Percentiles rank a stretch among this genome's conserved stretches.
phyloP scores from a whole-genome alignment of 2,113 vertebrate genomes.

The Laticauda laticaudata region DNA sequence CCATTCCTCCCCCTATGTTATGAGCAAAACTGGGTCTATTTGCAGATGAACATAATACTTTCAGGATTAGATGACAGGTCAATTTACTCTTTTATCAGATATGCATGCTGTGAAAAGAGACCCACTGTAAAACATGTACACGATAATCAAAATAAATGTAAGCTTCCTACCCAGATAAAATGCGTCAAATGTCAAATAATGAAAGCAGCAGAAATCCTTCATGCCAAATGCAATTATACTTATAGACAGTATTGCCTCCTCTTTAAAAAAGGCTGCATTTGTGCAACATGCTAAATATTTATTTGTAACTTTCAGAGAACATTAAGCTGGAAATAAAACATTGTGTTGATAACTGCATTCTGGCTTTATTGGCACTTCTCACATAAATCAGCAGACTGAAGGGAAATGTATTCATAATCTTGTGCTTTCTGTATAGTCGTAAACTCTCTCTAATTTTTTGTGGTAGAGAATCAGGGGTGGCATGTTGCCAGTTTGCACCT shows the following conservation, averaged over 20 bases:
- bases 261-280: conserved; percentile 60
- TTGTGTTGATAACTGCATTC: conserved; percentile 74
- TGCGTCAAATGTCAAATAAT: neutral
- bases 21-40: neutral
- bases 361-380: conserved; percentile 81
- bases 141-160: neutral
- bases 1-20: no score
- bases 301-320: conserved; percentile 68
- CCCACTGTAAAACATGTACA: neutral
- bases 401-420: conserved; percentile 79
- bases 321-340: conserved; percentile 75
- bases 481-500: no score
- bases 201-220: neutral
- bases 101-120: neutral
- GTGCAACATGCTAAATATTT: conserved; percentile 33
- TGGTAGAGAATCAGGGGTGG: conserved; percentile 69
- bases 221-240: conserved; percentile 24
- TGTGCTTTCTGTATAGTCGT: conserved; percentile 76
- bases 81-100: neutral
- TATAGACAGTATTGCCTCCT: conserved; percentile 59
- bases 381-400: conserved; percentile 77
- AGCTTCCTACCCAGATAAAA: neutral
- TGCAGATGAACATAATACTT: neutral
- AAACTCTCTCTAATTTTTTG: conserved; percentile 78
- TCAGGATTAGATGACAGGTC: neutral